Percentiles rank a stretch among this genome's conserved stretches.
Evolutionary conservation across 2,888 invertebrate genomes (phyloP).

Genomic region (Harpalus rufipes): DNA sequence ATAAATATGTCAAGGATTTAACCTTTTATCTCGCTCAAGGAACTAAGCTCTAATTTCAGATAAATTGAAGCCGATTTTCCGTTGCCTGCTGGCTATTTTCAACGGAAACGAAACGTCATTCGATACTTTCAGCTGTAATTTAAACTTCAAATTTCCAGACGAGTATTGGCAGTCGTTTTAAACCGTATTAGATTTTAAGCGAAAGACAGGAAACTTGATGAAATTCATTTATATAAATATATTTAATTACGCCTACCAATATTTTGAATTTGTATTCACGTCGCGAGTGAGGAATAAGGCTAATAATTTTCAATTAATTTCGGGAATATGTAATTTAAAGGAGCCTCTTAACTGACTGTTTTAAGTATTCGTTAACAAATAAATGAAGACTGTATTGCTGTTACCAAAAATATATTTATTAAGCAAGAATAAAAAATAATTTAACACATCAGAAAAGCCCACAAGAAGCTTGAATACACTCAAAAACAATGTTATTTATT

Average conservation of each 20-base stretch:
- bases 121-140: conserved; percentile 26
- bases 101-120: conserved; percentile 50
- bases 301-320: too few species aligned
- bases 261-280: neutral
- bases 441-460: too few species aligned
- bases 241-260: neutral
- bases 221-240: neutral
- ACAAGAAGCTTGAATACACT: too few species aligned
- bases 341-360: too few species aligned
- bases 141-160: conserved; percentile 25
- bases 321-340: too few species aligned
- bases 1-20: conserved; percentile 57
- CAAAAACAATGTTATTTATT: too few species aligned
- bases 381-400: too few species aligned
- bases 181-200: neutral
- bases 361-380: too few species aligned
- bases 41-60: conserved; percentile 49
- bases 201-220: neutral
- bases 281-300: too few species aligned
- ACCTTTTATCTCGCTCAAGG: conserved; percentile 49
- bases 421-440: too few species aligned
- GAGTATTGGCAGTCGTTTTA: neutral
- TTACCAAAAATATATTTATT: too few species aligned
- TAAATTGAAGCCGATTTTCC: conserved; percentile 42
- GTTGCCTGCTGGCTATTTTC: conserved; percentile 40